phyloP scores from a whole-genome alignment of 2,888 invertebrate species.

The Trichogramma evanescens region DNA sequence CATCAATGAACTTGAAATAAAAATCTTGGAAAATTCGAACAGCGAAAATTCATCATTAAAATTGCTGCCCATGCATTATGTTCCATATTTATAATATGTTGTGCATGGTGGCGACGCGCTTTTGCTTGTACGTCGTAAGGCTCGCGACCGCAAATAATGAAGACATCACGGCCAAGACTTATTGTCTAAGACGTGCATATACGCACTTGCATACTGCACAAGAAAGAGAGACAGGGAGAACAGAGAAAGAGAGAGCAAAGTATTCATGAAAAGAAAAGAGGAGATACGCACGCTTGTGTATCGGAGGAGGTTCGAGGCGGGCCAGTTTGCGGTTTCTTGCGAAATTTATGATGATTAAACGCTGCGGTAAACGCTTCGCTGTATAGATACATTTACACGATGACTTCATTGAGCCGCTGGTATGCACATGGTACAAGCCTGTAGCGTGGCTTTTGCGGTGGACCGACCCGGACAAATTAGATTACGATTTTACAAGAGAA shows the following conservation, averaged over 20 bases:
- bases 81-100: too few species aligned
- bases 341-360: slow-evolving; percentile 48
- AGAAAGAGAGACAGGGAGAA: background rate
- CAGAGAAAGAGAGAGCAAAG: background rate
- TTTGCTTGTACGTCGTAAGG: too few species aligned
- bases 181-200: slow-evolving; percentile 12
- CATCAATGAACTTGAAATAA: too few species aligned
- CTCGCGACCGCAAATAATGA: slow-evolving; percentile 21
- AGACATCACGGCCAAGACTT: slow-evolving; percentile 20
- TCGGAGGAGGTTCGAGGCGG: slow-evolving; percentile 7
- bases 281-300: background rate
- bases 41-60: too few species aligned
- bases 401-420: slow-evolving; percentile 36
- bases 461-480: slow-evolving; percentile 35
- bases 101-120: too few species aligned
- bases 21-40: too few species aligned
- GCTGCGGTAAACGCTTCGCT: slow-evolving; percentile 27
- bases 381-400: slow-evolving; percentile 24
- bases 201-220: background rate
- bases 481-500: slow-evolving; percentile 35
- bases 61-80: too few species aligned
- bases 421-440: too few species aligned
- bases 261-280: background rate
- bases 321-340: slow-evolving; percentile 41
- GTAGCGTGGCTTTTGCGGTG: slow-evolving; percentile 28